Conservation (phyloP, 2,113 vertebrate genomes). For the Aspiorhynchus laticeps region DNA sequence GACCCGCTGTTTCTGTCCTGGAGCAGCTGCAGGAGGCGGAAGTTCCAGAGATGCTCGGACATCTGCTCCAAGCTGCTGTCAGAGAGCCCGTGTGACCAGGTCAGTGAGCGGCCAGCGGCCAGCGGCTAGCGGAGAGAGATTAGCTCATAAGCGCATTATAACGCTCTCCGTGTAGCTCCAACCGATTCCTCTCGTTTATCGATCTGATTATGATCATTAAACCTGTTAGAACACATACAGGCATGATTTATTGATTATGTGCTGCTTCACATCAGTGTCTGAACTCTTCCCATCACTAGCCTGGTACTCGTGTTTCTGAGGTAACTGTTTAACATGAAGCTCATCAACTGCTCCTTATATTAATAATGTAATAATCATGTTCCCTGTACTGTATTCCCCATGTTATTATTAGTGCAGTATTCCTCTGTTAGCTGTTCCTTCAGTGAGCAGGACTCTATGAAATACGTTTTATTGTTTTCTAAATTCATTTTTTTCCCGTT, state of each 20-base stretch:
- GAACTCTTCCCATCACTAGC: slow-evolving; percentile 49
- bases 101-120: slow-evolving; percentile 65
- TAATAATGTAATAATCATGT: no score
- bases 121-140: slow-evolving; percentile 51
- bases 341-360: not conserved
- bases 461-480: no score
- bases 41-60: slow-evolving; percentile 87
- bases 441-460: no score
- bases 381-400: no score
- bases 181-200: no score
- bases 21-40: slow-evolving; percentile 92
- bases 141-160: not conserved
- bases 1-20: slow-evolving; percentile 89
- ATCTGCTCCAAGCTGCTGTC: slow-evolving; percentile 88
- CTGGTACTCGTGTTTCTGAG: slow-evolving; percentile 79
- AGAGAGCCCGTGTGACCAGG: slow-evolving; percentile 88
- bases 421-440: not conserved
- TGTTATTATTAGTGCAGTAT: not conserved
- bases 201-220: not conserved
- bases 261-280: no score
- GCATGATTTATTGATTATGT: not conserved
- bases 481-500: no score
- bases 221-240: not conserved
- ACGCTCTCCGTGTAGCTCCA: not conserved
- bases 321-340: slow-evolving; percentile 71